Evolutionary conservation across 2,113 vertebrate species (phyloP).

Genomic region (Parotia lawesii): DNA sequence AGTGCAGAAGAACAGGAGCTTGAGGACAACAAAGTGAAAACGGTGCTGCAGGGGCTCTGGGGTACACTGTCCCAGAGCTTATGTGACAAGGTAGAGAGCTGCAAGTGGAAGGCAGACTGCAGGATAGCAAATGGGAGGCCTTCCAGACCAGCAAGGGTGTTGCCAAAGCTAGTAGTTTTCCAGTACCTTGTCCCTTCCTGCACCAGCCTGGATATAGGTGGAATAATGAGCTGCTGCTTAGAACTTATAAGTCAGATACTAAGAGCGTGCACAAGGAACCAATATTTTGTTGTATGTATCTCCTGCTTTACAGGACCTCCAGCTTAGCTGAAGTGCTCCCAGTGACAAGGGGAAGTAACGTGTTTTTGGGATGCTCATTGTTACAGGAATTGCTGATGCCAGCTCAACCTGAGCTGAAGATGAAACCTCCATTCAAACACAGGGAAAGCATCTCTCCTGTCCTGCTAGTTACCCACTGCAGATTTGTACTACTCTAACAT

Average conservation of each 20-base stretch:
- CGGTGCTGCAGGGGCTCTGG: neutral
- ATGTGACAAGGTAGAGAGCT: neutral
- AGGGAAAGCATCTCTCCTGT: neutral
- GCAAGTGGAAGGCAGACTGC: neutral
- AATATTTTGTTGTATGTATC: neutral
- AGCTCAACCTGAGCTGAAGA: neutral
- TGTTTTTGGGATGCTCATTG: neutral
- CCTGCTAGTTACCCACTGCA: neutral
- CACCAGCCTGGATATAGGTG: neutral
- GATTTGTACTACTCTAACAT: neutral
- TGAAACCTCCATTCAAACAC: neutral
- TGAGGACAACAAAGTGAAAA: neutral
- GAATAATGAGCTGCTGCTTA: neutral
- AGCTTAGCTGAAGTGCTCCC: neutral
- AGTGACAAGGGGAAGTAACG: neutral
- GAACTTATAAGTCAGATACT: neutral
- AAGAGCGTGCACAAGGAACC: neutral
- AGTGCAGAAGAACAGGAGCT: neutral
- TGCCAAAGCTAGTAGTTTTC: neutral
- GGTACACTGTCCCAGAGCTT: neutral
- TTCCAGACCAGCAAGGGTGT: accelerated
- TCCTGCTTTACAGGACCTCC: neutral
- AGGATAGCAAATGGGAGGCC: neutral
- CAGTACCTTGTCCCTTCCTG: neutral
- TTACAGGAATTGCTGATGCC: neutral